Conservation (phyloP, 2,888 invertebrate genomes). For the Graphium colonna region DNA sequence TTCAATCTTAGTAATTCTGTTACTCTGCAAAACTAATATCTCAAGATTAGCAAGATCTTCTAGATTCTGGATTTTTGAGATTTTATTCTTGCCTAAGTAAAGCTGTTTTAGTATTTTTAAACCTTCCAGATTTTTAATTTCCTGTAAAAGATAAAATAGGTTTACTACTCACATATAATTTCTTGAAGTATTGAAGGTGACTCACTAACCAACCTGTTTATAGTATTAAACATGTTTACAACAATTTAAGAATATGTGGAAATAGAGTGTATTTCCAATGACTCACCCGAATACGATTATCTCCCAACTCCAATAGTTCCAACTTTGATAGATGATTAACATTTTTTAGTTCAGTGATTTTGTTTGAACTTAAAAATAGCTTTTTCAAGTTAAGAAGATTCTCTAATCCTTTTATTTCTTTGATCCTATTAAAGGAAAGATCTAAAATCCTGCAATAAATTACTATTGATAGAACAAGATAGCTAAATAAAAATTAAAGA, state of each 20-base stretch:
- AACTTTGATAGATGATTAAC: slow-evolving; percentile 88
- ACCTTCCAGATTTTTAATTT: slow-evolving; percentile 91
- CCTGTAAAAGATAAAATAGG: slow-evolving; percentile 67
- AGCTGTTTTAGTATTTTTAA: slow-evolving; percentile 87
- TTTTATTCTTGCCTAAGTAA: slow-evolving; percentile 97
- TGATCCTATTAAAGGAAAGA: slow-evolving; percentile 96
- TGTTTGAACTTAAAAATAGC: slow-evolving; percentile 94
- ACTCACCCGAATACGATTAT: slow-evolving; percentile 92
- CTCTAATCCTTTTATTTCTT: slow-evolving; percentile 90
- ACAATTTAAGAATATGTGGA: too few relatives aligned
- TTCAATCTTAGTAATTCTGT: slow-evolving; percentile 92
- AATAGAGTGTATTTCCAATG: too few relatives aligned
- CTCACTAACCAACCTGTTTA: too few relatives aligned
- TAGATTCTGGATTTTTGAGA: slow-evolving; percentile 91
- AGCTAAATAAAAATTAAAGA: neutral
- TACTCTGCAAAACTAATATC: slow-evolving; percentile 93
- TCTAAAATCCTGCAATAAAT: slow-evolving; percentile 87
- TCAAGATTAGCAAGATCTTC: slow-evolving; percentile 85
- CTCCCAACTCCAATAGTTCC: slow-evolving; percentile 94
- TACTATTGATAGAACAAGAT: neutral
- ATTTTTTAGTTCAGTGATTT: slow-evolving; percentile 92
- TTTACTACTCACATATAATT: too few relatives aligned
- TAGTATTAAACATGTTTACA: too few relatives aligned
- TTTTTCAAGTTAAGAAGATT: slow-evolving; percentile 88
- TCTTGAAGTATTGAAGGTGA: too few relatives aligned